Base-by-base conservation (phyloP, 2,888 invertebrate genomes). In the Parnassius orleans region DNA sequence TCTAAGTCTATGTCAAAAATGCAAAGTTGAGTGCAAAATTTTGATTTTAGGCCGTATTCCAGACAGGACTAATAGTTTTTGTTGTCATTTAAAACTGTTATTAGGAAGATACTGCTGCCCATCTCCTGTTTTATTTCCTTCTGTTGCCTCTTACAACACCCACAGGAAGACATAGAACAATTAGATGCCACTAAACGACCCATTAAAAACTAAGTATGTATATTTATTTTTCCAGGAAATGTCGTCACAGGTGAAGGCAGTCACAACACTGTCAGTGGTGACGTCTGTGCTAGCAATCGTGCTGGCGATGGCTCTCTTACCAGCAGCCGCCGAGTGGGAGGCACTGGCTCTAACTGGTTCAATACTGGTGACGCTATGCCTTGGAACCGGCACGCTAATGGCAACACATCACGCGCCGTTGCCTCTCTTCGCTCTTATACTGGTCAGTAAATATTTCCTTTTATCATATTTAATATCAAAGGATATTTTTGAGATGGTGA, bases 371-470 rank as follows among this genome's bases (percentile, higher is more conserved):
- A 93, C 94, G 3, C 77, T 87, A 43, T 86, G 92, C 53, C 87
- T 95, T 0, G 93, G 94, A 0, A 88, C 92, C 2, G 93, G 94
- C 9, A 93, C 94, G n/a, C 83, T 95, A 55, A 87, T 94, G 73
- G 94, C 93, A 0, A 94, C 94, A 3, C 87, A 93, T 61, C 93
- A 93, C 72, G 93, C 93, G 24, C 94, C 94, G 11, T 75, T 96
- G 70, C 95, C 96, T 0, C 92, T 97, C 48, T 97, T 96, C 77
- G 95, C 95, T 43, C 90, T 96, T 2, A 93, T 97, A 71, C 86
- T 97, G 85, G 94, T 94, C 75, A 89, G 91, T 15, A 19, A 41
- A 24, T 14, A 19, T 12, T 9, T 7, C 33, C 5, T 7, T 33
- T 33, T 5, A 7, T 0, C 33, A 33, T 33, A 33, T 33, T 33